A percentile compares a stretch with the other conserved stretches of the same genome.
Conservation (phyloP, 2,888 invertebrate genomes). For the Abrostola tripartita region DNA sequence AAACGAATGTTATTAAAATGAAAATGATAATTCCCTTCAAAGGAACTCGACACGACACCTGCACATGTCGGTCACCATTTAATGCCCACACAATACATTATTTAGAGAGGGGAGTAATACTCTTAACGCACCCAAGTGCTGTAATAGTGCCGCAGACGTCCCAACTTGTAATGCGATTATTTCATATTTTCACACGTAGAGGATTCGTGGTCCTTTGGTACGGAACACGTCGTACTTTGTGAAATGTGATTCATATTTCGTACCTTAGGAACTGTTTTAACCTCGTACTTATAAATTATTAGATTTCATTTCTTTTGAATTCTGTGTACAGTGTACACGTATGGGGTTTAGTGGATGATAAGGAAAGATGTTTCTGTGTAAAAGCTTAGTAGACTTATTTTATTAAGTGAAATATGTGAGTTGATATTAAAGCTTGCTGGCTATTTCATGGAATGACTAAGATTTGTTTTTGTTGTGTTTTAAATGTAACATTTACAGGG, state of each 20-base stretch:
- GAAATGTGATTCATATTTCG: slow-evolving; percentile 3
- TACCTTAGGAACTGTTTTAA: neutral
- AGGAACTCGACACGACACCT: neutral
- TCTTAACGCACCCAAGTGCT: slow-evolving; percentile 54
- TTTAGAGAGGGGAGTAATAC: slow-evolving; percentile 58
- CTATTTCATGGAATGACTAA: no score
- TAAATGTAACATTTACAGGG: no score
- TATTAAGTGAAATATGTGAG: no score
- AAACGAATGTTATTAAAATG: neutral
- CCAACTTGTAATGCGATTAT: slow-evolving; percentile 57
- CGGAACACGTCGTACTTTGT: slow-evolving; percentile 9
- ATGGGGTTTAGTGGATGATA: no score
- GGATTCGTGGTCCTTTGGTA: slow-evolving; percentile 27
- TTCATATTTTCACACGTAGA: slow-evolving; percentile 55
- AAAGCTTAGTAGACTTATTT: no score
- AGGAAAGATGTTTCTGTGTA: no score
- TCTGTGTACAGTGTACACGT: no score
- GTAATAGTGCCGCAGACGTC: slow-evolving; percentile 43
- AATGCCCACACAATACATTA: slow-evolving; percentile 37
- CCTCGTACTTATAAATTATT: neutral
- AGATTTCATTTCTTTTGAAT: neutral
- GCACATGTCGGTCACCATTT: slow-evolving; percentile 25
- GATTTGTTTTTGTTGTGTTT: no score
- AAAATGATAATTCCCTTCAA: neutral
- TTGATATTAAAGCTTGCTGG: no score